These are phyloP conservation scores for Lepidurus arcticus DNA, from an alignment of 1,140 invertebrate species.

Conservation along the genomic window DNA sequence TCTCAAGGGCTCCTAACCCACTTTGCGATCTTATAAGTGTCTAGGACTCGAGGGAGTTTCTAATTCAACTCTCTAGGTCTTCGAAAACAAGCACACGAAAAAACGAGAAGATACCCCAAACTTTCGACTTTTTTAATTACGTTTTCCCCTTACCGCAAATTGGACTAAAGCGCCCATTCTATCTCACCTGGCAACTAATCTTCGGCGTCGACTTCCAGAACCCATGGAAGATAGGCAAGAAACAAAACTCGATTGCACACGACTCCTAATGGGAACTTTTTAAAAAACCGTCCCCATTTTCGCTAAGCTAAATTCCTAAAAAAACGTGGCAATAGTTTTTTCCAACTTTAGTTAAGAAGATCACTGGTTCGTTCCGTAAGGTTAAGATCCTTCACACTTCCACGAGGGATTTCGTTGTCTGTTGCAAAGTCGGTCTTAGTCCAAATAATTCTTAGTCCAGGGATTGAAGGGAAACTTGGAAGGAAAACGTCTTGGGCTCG, in stretches of 20 bases:
- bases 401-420: no score
- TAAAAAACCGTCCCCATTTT: background rate
- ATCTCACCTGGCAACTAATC: slow-evolving; percentile 10
- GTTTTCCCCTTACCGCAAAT: background rate
- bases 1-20: slow-evolving; percentile 11
- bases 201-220: slow-evolving; percentile 6
- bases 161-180: background rate
- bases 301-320: background rate
- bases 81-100: background rate
- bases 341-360: no score
- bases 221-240: slow-evolving; percentile 9
- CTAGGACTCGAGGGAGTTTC: background rate
- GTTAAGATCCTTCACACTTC: no score
- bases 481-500: background rate
- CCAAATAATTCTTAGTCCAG: no score
- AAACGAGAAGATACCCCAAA: background rate
- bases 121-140: background rate
- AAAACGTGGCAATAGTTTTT: background rate
- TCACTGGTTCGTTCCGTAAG: no score
- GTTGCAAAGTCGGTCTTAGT: no score
- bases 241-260: background rate
- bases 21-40: background rate
- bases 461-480: background rate
- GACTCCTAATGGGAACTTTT: background rate
- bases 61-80: background rate